phyloP scores from a whole-genome alignment of 2,888 invertebrate genomes.

The Rhorus exstirpatorius region DNA sequence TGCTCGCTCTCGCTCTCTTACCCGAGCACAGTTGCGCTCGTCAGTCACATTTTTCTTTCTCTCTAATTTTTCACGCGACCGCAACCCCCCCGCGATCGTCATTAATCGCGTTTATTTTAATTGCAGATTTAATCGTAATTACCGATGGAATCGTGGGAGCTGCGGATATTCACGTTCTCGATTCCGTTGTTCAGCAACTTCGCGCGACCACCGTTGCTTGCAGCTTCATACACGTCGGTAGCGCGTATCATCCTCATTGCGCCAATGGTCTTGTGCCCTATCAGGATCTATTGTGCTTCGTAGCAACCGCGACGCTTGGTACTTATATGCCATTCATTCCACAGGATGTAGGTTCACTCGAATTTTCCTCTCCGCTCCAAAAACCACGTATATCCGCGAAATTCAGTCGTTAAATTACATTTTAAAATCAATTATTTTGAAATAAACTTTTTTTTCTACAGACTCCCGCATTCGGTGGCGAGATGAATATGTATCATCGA shows the following conservation, averaged over 20 bases:
- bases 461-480: conserved; percentile 73
- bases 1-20: conserved; percentile 91
- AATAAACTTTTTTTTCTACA: conserved; percentile 66
- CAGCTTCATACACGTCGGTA: conserved; percentile 91
- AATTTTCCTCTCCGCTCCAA: background rate
- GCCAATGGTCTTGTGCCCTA: conserved; percentile 91
- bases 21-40: conserved; percentile 92
- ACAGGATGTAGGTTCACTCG: conserved; percentile 84
- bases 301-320: conserved; percentile 92
- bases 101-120: conserved; percentile 28
- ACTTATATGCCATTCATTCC: conserved; percentile 89
- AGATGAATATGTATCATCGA: conserved; percentile 88
- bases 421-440: no score
- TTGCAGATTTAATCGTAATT: conserved; percentile 90
- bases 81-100: no score
- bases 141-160: conserved; percentile 92
- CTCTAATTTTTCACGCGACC: no score
- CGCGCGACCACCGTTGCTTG: conserved; percentile 91
- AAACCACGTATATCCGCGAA: background rate
- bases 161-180: conserved; percentile 91
- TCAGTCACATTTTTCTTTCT: conserved; percentile 83
- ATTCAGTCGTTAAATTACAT: background rate
- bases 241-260: conserved; percentile 89
- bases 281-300: conserved; percentile 91
- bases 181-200: conserved; percentile 91